Conservation (phyloP, 1,140 invertebrate species). For the Phthorimaea operculella region DNA sequence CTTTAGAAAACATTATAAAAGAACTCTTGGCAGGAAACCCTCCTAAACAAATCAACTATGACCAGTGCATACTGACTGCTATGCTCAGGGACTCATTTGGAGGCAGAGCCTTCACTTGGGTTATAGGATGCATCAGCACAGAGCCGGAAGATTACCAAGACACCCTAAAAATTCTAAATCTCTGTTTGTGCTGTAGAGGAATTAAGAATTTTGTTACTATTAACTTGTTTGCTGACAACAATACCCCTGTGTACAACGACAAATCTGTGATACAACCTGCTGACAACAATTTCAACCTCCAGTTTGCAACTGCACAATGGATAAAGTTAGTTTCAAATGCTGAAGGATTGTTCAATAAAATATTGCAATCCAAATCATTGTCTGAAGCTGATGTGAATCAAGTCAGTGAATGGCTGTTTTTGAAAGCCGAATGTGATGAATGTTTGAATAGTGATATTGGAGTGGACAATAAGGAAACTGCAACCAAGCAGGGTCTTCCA, state of each 20-base stretch:
- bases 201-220: constrained; percentile 75
- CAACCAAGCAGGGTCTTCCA: constrained; percentile 59
- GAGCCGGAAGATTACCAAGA: constrained; percentile 71
- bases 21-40: constrained; percentile 69
- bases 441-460: constrained; percentile 74
- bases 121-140: constrained; percentile 74
- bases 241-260: constrained; percentile 67
- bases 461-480: constrained; percentile 69
- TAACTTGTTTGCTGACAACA: constrained; percentile 75
- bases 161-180: constrained; percentile 72
- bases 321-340: constrained; percentile 85
- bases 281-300: constrained; percentile 72
- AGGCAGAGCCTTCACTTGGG: constrained; percentile 74
- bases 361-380: constrained; percentile 70
- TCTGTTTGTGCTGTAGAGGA: constrained; percentile 70
- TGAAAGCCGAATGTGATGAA: constrained; percentile 87
- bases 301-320: constrained; percentile 85
- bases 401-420: constrained; percentile 85
- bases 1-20: constrained; percentile 72
- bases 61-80: constrained; percentile 73
- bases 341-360: constrained; percentile 82
- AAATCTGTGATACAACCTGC: constrained; percentile 53
- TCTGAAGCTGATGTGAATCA: constrained; percentile 77
- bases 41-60: constrained; percentile 70
- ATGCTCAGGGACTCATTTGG: constrained; percentile 77